Conservation (phyloP, 2,888 invertebrate species). For the Epiperipatus broadwayi region DNA sequence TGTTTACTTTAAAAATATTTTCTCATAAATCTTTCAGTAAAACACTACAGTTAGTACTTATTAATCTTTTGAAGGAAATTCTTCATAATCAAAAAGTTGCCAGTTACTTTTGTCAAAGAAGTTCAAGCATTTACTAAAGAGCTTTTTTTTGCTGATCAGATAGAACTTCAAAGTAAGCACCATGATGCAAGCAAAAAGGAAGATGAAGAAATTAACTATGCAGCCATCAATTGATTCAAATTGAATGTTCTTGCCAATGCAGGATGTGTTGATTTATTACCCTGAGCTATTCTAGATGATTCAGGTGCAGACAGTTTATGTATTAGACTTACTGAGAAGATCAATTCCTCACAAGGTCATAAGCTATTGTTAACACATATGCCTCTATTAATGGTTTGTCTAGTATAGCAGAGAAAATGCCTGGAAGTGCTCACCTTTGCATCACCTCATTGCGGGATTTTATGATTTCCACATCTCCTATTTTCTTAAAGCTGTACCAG, state of each 20-base stretch:
- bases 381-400: conserved; percentile 80
- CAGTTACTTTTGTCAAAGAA: conserved; percentile 72
- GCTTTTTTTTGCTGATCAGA: conserved; percentile 75
- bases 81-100: conserved; percentile 68
- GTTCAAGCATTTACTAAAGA: conserved; percentile 75
- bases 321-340: conserved; percentile 74
- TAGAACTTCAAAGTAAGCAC: conserved; percentile 65
- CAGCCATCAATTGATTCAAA: conserved; percentile 60
- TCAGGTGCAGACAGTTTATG: conserved; percentile 89
- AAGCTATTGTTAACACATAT: conserved; percentile 80
- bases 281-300: conserved; percentile 96
- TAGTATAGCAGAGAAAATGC: conserved; percentile 92
- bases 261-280: conserved; percentile 85
- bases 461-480: conserved; percentile 81
- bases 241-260: conserved; percentile 91
- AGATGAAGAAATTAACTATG: conserved; percentile 55
- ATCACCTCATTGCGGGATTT: conserved; percentile 84
- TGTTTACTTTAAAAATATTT: conserved; percentile 54
- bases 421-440: conserved; percentile 78
- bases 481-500: conserved; percentile 69
- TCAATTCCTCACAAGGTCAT: conserved; percentile 73
- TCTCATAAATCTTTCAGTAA: conserved; percentile 89
- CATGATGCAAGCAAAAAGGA: conserved; percentile 54
- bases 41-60: conserved; percentile 75
- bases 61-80: conserved; percentile 71